These are phyloP conservation scores for Gari tellinella DNA, from an alignment of 2,888 invertebrate species.

Conservation along the genomic window DNA sequence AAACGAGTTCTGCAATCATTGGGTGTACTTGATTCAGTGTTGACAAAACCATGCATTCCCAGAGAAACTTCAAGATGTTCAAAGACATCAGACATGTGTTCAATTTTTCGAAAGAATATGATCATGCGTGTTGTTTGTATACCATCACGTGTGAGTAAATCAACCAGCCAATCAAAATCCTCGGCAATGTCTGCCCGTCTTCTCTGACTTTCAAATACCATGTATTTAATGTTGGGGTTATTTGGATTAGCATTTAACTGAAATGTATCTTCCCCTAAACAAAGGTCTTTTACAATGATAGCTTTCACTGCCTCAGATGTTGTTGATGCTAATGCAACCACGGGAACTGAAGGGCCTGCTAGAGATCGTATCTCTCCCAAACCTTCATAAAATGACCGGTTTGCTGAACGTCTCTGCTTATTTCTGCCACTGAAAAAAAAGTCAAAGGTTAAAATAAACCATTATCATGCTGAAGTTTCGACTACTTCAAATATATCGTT, in stretches of 20 bases:
- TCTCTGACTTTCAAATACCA: slow-evolving; percentile 1
- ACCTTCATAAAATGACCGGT: slow-evolving; percentile 15
- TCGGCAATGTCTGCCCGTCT: slow-evolving; percentile 8
- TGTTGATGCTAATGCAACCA: slow-evolving; percentile 25
- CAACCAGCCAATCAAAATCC: slow-evolving; percentile 28
- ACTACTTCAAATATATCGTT: too few relatives aligned
- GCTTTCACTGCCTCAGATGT: slow-evolving; percentile 8
- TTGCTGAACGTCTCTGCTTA: slow-evolving; percentile 5
- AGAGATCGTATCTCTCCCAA: slow-evolving; percentile 19
- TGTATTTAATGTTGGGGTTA: slow-evolving; percentile 25
- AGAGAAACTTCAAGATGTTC: slow-evolving; percentile 14
- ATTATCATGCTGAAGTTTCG: too few relatives aligned
- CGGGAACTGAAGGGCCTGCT: slow-evolving; percentile 10
- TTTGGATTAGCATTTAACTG: slow-evolving; percentile 27
- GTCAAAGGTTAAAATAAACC: too few relatives aligned
- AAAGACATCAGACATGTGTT: slow-evolving; percentile 20
- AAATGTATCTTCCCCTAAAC: slow-evolving; percentile 11
- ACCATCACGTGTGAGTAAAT: slow-evolving; percentile 15
- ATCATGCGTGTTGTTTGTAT: slow-evolving; percentile 15
- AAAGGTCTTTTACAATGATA: slow-evolving; percentile 15
- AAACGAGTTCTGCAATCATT: slow-evolving; percentile 31
- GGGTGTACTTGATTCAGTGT: slow-evolving; percentile 1
- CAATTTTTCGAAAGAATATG: slow-evolving; percentile 24
- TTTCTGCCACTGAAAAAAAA: slow-evolving; percentile 8
- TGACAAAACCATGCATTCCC: slow-evolving; percentile 10